Evolutionary conservation across 2,113 vertebrate species (phyloP).

Genomic region (Elachura formosa): DNA sequence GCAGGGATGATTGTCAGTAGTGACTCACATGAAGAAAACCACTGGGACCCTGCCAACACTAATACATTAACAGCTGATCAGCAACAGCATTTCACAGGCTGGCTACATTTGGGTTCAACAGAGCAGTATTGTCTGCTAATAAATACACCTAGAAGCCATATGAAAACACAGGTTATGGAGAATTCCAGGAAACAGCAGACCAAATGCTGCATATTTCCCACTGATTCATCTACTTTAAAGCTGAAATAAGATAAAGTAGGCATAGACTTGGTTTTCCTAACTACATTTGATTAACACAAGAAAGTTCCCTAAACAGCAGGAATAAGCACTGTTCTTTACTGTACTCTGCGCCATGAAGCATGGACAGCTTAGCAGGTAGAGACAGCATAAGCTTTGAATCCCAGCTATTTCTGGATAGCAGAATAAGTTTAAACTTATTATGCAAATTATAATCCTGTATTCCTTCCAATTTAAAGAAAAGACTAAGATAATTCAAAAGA

Average conservation of each 20-base stretch:
- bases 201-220: background rate
- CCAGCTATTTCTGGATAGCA: background rate
- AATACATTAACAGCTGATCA: background rate
- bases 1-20: background rate
- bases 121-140: background rate
- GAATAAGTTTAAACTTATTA: background rate
- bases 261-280: background rate
- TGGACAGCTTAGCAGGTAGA: background rate
- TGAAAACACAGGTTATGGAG: background rate
- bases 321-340: background rate
- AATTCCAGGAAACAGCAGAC: background rate
- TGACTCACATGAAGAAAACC: background rate
- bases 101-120: background rate
- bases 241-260: background rate
- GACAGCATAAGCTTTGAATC: background rate
- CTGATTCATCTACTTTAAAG: background rate
- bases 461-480: background rate
- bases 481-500: background rate
- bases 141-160: background rate
- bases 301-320: background rate
- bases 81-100: background rate
- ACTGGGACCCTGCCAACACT: background rate
- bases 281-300: background rate
- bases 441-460: background rate
- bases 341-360: background rate